Percentiles rank a stretch among this genome's conserved stretches.
These are phyloP conservation scores for Listrodromus nycthemerus DNA, from an alignment of 2,888 invertebrate species.

Conservation along the genomic window DNA sequence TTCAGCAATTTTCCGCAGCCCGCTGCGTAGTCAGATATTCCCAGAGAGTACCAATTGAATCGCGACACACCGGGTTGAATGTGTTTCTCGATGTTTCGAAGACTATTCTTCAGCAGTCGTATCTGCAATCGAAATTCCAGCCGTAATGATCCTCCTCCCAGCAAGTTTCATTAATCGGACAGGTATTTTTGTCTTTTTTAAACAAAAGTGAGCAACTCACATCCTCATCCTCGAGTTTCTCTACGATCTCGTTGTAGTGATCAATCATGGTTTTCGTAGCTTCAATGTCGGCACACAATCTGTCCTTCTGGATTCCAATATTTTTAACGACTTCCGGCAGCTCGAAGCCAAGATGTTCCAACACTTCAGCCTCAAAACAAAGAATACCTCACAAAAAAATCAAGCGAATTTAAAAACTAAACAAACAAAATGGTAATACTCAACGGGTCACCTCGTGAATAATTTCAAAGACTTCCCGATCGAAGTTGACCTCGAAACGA, in stretches of 20 bases:
- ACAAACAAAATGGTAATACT: background rate
- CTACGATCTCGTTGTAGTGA: constrained; percentile 88
- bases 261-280: constrained; percentile 87
- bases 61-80: constrained; percentile 93
- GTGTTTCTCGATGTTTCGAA: constrained; percentile 90
- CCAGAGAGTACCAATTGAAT: constrained; percentile 94
- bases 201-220: constrained; percentile 80
- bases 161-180: background rate
- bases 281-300: constrained; percentile 89
- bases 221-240: constrained; percentile 90
- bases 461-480: constrained; percentile 88
- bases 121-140: constrained; percentile 83
- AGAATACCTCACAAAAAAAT: constrained; percentile 10
- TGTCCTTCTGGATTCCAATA: constrained; percentile 87
- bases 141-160: background rate
- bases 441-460: constrained; percentile 86
- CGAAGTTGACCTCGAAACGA: constrained; percentile 89
- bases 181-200: constrained; percentile 8
- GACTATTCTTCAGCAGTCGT: constrained; percentile 88
- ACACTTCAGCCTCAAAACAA: constrained; percentile 86
- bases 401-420: constrained; percentile 3
- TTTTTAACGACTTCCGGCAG: constrained; percentile 86
- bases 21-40: constrained; percentile 90
- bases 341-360: constrained; percentile 89
- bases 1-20: constrained; percentile 87